A percentile compares a stretch with the other conserved stretches of the same genome.
These are phyloP conservation scores for Ophthalmolycus amberensis DNA, from an alignment of 2,113 vertebrate genomes.

Conservation along the genomic window DNA sequence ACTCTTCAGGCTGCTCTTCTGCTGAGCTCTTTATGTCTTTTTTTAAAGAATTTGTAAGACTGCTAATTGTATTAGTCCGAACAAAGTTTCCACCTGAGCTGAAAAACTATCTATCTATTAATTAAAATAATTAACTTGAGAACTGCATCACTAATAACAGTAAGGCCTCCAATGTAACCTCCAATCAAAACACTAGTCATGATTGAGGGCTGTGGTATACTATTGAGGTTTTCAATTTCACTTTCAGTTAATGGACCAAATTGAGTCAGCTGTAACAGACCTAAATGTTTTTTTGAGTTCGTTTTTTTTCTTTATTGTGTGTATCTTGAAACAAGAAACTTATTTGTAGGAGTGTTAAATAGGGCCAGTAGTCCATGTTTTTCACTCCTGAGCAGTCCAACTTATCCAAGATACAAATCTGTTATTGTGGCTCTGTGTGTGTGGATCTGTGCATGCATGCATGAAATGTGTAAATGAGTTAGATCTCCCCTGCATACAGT, in stretches of 20 bases:
- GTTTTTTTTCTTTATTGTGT: not conserved
- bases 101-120: not conserved
- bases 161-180: slow-evolving; percentile 5
- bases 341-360: not conserved
- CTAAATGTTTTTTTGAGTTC: not conserved
- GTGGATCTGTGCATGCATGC: not conserved
- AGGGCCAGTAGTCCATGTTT: not conserved
- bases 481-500: not conserved
- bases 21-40: not conserved
- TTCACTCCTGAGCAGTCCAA: not conserved
- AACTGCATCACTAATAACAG: not conserved
- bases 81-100: not conserved
- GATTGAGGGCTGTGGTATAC: not conserved
- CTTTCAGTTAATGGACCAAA: not conserved
- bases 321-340: not conserved
- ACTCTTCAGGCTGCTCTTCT: not conserved
- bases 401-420: not conserved
- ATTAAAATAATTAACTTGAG: not conserved
- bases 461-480: not conserved
- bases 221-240: not conserved
- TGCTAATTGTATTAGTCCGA: not conserved
- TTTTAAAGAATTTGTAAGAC: not conserved
- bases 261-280: not conserved
- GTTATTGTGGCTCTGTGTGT: not conserved
- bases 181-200: not conserved